Conservation (phyloP, 2,113 vertebrate species). For the Sapayoa aenigma region DNA sequence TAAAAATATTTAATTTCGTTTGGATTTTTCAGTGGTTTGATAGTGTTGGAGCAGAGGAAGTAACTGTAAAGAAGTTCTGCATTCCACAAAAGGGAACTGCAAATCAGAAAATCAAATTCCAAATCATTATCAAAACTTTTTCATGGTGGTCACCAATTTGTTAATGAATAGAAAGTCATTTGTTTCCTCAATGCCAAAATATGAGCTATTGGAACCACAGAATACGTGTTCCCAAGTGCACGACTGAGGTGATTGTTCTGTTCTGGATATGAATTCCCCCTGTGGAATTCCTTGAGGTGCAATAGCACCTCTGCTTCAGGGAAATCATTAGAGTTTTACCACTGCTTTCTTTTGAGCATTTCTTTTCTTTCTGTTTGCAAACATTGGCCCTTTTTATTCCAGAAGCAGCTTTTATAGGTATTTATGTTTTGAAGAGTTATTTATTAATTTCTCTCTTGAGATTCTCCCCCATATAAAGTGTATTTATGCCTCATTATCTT, state of each 20-base stretch:
- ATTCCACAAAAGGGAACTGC: background rate
- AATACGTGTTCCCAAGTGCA: fast-evolving
- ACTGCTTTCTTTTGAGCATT: background rate
- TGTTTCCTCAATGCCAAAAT: background rate
- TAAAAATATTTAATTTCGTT: background rate
- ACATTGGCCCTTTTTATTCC: background rate
- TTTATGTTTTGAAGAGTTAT: background rate
- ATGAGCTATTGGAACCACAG: background rate
- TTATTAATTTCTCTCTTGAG: background rate
- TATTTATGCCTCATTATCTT: background rate
- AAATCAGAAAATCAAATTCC: background rate
- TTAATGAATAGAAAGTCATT: background rate
- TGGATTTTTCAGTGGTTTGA: background rate
- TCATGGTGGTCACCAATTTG: background rate
- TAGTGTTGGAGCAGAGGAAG: background rate
- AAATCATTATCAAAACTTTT: background rate
- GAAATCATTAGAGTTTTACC: background rate
- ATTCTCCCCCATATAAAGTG: background rate
- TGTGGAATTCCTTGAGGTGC: background rate
- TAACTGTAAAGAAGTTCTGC: too few relatives aligned
- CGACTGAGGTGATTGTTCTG: background rate
- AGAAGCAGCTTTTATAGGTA: background rate
- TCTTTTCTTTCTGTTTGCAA: background rate
- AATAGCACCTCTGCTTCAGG: background rate
- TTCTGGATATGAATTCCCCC: background rate